These are phyloP conservation scores for Carterocephalus palaemon DNA, from an alignment of 2,888 invertebrate species.

Conservation along the genomic window DNA sequence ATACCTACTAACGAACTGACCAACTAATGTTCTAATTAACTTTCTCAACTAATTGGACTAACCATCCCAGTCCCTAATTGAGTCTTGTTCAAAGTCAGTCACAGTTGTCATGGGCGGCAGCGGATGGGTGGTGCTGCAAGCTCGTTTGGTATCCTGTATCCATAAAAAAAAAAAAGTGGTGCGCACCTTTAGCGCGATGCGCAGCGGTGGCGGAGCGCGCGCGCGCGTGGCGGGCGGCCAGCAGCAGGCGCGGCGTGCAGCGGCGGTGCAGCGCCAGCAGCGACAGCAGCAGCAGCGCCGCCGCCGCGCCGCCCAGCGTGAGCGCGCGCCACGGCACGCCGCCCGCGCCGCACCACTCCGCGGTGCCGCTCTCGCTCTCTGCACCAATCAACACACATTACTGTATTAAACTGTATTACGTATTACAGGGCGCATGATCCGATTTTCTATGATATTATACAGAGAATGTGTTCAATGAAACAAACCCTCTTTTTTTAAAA, in stretches of 20 bases:
- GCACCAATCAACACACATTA: neutral
- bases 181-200: slow-evolving; percentile 61
- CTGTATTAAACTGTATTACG: neutral
- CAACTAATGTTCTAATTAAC: too few relatives aligned
- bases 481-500: too few relatives aligned
- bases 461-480: slow-evolving; percentile 4
- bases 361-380: slow-evolving; percentile 21
- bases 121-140: too few relatives aligned
- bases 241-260: slow-evolving; percentile 60
- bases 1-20: too few relatives aligned
- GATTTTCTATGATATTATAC: neutral
- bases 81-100: too few relatives aligned
- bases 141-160: too few relatives aligned
- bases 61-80: too few relatives aligned
- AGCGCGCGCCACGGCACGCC: slow-evolving; percentile 80
- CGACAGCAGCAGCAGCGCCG: slow-evolving; percentile 69
- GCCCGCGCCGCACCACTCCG: slow-evolving; percentile 48
- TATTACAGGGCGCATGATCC: neutral
- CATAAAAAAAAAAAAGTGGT: too few relatives aligned
- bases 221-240: slow-evolving; percentile 58
- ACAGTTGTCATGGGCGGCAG: too few relatives aligned
- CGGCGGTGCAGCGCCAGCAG: slow-evolving; percentile 73
- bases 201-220: slow-evolving; percentile 57
- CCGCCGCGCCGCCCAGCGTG: slow-evolving; percentile 69
- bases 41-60: too few relatives aligned